Percentiles rank a stretch among this genome's conserved stretches.
These are phyloP conservation scores for Luperina testacea DNA, from an alignment of 2,888 invertebrate species.

Conservation along the genomic window DNA sequence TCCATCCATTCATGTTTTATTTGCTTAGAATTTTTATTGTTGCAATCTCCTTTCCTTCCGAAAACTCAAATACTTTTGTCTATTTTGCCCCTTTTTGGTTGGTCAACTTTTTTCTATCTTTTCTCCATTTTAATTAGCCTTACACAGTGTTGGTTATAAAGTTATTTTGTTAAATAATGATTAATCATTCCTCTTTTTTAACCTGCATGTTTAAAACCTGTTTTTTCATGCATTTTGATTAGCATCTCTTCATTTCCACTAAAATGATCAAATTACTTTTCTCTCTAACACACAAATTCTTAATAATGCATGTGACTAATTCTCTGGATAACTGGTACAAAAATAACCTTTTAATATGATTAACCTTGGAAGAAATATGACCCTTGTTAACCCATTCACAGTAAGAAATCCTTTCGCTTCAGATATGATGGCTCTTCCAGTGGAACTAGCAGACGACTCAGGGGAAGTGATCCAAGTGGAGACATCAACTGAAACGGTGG, in stretches of 20 bases:
- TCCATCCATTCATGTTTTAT: slow-evolving; percentile 15
- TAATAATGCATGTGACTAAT: slow-evolving; percentile 24
- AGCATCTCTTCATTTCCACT: not conserved
- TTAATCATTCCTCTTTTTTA: not conserved
- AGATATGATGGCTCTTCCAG: slow-evolving; percentile 95
- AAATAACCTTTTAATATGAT: not conserved
- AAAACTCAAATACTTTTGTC: not conserved
- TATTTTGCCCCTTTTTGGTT: not conserved
- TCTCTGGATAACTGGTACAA: not conserved
- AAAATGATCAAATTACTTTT: not conserved
- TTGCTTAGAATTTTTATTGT: not conserved
- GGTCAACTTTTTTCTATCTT: not conserved
- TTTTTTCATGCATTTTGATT: slow-evolving; percentile 13
- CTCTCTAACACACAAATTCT: not conserved
- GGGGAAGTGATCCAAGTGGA: slow-evolving; percentile 82
- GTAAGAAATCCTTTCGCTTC: slow-evolving; percentile 44
- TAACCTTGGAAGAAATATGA: not conserved
- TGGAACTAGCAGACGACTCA: slow-evolving; percentile 92
- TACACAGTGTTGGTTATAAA: not conserved
- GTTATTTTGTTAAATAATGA: not conserved
- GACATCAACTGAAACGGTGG: slow-evolving; percentile 71
- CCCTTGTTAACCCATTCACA: not conserved
- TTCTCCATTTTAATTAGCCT: not conserved
- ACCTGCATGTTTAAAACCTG: not conserved
- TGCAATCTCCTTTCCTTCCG: not conserved